phyloP scores from a whole-genome alignment of 2,888 invertebrate species.

The Invenusta paracnida region DNA sequence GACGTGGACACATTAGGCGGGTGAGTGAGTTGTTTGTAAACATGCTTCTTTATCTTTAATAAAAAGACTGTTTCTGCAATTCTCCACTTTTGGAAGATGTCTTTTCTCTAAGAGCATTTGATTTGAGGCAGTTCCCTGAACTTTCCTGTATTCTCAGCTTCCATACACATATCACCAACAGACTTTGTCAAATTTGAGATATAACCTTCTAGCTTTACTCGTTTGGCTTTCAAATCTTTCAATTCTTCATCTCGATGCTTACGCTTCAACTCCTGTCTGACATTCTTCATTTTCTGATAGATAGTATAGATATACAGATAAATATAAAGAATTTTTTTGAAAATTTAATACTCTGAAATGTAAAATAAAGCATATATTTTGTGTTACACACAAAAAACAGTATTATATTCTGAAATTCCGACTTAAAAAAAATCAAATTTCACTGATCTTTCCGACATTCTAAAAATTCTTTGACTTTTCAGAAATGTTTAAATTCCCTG shows the following conservation, averaged over 20 bases:
- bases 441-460: not conserved
- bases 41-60: constrained; percentile 4
- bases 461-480: not conserved
- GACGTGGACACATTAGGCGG: too few relatives aligned
- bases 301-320: not conserved
- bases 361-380: too few relatives aligned
- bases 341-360: too few relatives aligned
- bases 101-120: constrained; percentile 12
- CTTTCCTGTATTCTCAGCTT: constrained; percentile 21
- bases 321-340: too few relatives aligned
- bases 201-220: not conserved
- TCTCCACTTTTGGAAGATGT: constrained; percentile 12
- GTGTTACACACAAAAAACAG: too few relatives aligned
- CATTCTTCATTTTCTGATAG: not conserved
- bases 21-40: not conserved
- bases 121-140: constrained; percentile 12
- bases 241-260: constrained; percentile 6
- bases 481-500: not conserved
- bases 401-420: not conserved
- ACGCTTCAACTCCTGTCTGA: not conserved
- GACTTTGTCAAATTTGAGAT: constrained; percentile 11
- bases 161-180: constrained; percentile 1
- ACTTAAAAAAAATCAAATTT: not conserved
- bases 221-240: constrained; percentile 6
- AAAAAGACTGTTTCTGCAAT: not conserved